Evolutionary conservation across 2,797 vertebrate species (phyloP), one percentile per base, ranked within the genome.

Genomic region (Apodemus agrarius): DNA sequence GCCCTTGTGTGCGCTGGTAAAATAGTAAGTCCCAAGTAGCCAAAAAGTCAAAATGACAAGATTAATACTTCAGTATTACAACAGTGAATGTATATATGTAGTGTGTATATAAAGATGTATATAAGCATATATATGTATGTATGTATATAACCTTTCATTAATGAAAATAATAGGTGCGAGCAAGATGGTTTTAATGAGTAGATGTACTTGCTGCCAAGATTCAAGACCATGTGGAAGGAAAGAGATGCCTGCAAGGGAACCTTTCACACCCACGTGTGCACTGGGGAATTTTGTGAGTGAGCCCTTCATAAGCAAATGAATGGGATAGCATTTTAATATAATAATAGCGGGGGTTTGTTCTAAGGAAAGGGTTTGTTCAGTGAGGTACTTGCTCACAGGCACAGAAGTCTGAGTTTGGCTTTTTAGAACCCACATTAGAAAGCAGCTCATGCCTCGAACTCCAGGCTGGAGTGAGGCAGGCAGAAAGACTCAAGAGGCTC

Each of bases 1-100:
- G 74, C 8, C 69, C 40, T 80, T 94, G 54, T 83, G 43, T 17
- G 67, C 82, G 91, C 91, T 90, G 40, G 81, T 91, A 93, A 85
- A 91, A 16, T 16, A 31, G 1, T 74, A 93, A 74, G 37, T 85
- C 46, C 80, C 65, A 76, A 95, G 34, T 57, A 93, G 74, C 59
- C 84, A 59, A 89, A 93, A 67, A 17, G 10, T 19, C 14, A 67
- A 97, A 91, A 82, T 63, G 43, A 4, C 72, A 43, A 91, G 82
- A 87, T 59, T 63, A 89, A 92, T 29, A 72, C 6, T 61, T 40
- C 9, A 52, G 31, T 88, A 29, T 91, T 74, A 40, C 26, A 94
- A 90, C 61, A 65, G 46, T 72, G 46, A 31, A 78, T 52, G 52
- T 46, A 76, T 76, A 63, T 63, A 63, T 63, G 61, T 4, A 29